Conservation (phyloP, 1,140 invertebrate genomes). For the Bicyclus anynana region DNA sequence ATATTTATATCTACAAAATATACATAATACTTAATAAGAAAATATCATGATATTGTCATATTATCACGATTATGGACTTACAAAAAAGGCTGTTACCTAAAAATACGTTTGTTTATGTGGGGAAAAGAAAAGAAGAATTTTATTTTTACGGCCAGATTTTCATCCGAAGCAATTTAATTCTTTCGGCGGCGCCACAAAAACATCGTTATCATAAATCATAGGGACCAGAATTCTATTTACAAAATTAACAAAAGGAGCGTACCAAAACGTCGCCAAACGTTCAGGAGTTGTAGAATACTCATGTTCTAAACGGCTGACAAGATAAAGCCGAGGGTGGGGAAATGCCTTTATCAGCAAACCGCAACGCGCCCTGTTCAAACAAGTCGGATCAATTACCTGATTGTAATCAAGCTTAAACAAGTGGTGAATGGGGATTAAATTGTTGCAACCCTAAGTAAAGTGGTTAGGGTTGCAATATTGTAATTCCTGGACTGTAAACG, state of each 20-base stretch:
- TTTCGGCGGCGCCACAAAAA: neutral
- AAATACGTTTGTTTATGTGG: too few relatives aligned
- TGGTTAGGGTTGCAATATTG: neutral
- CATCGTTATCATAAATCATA: neutral
- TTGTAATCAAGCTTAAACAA: conserved; percentile 18
- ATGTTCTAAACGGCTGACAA: neutral
- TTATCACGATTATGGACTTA: too few relatives aligned
- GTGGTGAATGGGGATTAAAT: too few relatives aligned
- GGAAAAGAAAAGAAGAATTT: too few relatives aligned
- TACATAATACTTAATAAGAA: too few relatives aligned
- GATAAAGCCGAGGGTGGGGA: neutral
- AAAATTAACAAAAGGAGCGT: neutral
- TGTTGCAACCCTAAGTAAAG: too few relatives aligned
- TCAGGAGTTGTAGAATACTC: neutral
- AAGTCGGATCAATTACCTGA: conserved; percentile 26
- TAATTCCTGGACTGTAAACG: neutral
- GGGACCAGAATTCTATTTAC: neutral
- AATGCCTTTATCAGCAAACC: conserved; percentile 16
- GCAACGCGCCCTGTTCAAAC: conserved; percentile 15
- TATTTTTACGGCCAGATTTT: neutral
- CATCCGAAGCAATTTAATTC: too few relatives aligned
- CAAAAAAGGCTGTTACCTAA: too few relatives aligned
- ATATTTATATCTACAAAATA: too few relatives aligned
- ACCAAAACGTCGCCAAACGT: neutral
- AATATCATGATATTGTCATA: too few relatives aligned